Conservation (phyloP, 2,797 vertebrate genomes). For the Peromyscus attwateri region DNA sequence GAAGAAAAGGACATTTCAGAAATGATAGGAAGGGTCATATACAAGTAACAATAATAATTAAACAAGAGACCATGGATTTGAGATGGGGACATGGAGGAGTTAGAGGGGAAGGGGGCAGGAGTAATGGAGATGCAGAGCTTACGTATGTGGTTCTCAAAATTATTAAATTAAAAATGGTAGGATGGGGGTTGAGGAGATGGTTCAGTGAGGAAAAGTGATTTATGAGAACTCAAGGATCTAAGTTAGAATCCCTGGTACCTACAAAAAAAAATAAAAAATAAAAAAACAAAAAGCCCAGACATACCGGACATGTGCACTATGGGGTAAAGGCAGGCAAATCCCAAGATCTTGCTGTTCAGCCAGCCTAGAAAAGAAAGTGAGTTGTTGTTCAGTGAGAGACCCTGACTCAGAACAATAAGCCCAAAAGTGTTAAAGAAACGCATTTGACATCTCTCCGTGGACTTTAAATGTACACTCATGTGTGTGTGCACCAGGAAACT, state of each 20-base stretch:
- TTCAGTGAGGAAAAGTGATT: neutral
- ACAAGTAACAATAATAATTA: neutral
- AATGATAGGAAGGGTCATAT: neutral
- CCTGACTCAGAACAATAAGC: neutral
- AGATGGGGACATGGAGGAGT: neutral
- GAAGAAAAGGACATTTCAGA: neutral
- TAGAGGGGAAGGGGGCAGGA: no score
- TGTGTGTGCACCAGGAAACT: neutral
- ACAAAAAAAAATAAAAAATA: neutral
- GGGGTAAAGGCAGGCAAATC: neutral
- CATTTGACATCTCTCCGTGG: neutral
- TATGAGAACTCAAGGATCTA: neutral
- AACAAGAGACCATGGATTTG: neutral
- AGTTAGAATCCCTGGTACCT: neutral
- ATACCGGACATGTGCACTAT: neutral
- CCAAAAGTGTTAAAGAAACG: neutral
- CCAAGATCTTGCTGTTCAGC: neutral
- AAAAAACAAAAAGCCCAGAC: neutral
- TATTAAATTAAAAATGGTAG: conserved; percentile 81
- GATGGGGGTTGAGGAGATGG: conserved; percentile 88
- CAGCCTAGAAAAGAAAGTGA: neutral
- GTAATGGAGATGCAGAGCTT: no score
- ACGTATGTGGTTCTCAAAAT: neutral
- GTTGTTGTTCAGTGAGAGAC: neutral
- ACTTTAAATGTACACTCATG: neutral